These are phyloP conservation scores for Rhagium mordax DNA, from an alignment of 2,888 invertebrate species.

Conservation along the genomic window DNA sequence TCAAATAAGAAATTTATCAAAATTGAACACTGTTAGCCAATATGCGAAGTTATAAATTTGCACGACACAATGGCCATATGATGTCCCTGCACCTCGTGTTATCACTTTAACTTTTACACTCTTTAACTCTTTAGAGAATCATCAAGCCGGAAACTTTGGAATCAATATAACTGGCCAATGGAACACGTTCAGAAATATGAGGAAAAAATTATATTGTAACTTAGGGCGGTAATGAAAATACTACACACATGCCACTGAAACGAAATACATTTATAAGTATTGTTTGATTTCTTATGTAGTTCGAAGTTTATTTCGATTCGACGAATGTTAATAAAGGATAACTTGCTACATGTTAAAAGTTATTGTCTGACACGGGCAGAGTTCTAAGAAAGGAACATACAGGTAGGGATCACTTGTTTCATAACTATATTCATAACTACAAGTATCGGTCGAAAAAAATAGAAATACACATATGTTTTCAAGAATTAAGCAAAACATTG, in stretches of 20 bases:
- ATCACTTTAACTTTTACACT: constrained; percentile 68
- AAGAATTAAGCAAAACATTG: no score
- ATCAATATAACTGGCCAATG: constrained; percentile 62
- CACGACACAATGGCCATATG: constrained; percentile 62
- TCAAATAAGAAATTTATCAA: constrained; percentile 31
- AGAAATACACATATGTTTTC: no score
- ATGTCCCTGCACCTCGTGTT: constrained; percentile 61
- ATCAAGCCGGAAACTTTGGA: constrained; percentile 67
- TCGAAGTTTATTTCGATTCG: neutral
- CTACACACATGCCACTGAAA: neutral
- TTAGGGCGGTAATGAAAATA: neutral
- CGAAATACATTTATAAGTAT: neutral
- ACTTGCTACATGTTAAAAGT: neutral
- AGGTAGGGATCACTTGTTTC: neutral
- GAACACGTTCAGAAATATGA: constrained; percentile 17
- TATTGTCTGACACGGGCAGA: neutral
- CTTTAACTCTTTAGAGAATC: constrained; percentile 68
- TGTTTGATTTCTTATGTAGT: neutral
- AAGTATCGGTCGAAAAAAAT: no score
- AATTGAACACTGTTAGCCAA: constrained; percentile 25
- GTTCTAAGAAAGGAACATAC: neutral
- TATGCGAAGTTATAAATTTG: constrained; percentile 61
- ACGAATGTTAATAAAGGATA: neutral
- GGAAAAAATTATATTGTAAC: constrained; percentile 9
- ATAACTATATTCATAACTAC: no score